A percentile compares a stretch with the other conserved stretches of the same genome.
phyloP scores from a whole-genome alignment of 2,797 vertebrate species.

The Telmatherina bonti region DNA sequence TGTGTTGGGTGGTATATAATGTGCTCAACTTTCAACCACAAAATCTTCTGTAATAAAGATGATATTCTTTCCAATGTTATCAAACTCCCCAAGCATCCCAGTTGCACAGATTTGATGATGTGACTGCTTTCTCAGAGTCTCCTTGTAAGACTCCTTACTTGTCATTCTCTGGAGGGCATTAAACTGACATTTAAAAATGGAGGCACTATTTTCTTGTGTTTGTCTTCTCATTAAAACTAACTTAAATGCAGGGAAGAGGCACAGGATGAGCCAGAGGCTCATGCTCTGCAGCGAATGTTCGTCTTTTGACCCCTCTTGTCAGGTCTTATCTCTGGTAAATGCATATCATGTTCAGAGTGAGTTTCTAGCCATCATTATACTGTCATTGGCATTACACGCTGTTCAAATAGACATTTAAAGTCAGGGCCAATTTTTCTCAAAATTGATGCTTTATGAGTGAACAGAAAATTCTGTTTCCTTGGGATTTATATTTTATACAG shows the following conservation, averaged over 20 bases:
- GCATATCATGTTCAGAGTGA: slow-evolving; percentile 19
- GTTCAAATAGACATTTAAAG: not conserved
- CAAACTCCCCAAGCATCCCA: not conserved
- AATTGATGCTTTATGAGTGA: not conserved
- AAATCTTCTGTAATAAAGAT: not conserved
- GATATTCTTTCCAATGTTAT: not conserved
- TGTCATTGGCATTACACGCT: slow-evolving; percentile 3
- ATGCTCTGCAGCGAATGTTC: slow-evolving; percentile 3
- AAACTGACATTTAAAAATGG: slow-evolving; percentile 29
- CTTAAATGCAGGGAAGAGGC: slow-evolving; percentile 4
- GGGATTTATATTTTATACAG: not conserved
- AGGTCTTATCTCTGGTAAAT: slow-evolving; percentile 17
- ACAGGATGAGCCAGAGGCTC: slow-evolving; percentile 17
- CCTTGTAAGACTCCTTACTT: slow-evolving; percentile 10
- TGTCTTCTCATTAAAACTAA: slow-evolving; percentile 27
- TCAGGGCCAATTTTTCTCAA: not conserved
- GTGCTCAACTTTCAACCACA: not conserved
- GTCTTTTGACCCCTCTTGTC: slow-evolving; percentile 26
- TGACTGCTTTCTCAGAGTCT: slow-evolving; percentile 8
- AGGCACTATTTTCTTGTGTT: slow-evolving; percentile 29
- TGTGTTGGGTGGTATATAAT: not conserved
- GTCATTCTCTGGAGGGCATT: slow-evolving; percentile 12
- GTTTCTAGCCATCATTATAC: slow-evolving; percentile 8
- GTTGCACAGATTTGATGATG: slow-evolving; percentile 23
- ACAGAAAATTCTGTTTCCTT: not conserved